These are phyloP conservation scores for Eucera pruinosa DNA, from an alignment of 2,888 invertebrate genomes.

Conservation along the genomic window DNA sequence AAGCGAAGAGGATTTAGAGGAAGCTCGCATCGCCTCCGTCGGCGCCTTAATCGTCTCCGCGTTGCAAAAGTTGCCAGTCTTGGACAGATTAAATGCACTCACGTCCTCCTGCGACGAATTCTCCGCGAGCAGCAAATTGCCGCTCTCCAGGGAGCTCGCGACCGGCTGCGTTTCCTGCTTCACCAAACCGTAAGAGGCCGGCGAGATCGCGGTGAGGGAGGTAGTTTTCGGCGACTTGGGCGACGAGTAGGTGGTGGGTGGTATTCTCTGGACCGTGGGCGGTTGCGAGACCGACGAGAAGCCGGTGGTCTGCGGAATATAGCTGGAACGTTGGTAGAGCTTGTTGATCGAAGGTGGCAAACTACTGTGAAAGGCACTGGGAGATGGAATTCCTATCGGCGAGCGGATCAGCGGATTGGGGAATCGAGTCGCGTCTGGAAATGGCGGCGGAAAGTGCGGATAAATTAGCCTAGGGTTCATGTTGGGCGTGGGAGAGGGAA, in stretches of 20 bases:
- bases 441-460: slow-evolving; percentile 78
- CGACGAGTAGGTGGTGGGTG: slow-evolving; percentile 77
- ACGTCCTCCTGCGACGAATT: slow-evolving; percentile 63
- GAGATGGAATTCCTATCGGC: slow-evolving; percentile 79
- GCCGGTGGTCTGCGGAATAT: slow-evolving; percentile 77
- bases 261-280: slow-evolving; percentile 81
- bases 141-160: slow-evolving; percentile 60
- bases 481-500: slow-evolving; percentile 82
- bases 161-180: slow-evolving; percentile 66
- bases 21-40: slow-evolving; percentile 21
- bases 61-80: slow-evolving; percentile 57
- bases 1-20: slow-evolving; percentile 14
- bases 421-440: slow-evolving; percentile 77
- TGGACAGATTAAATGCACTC: slow-evolving; percentile 76
- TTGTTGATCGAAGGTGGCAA: slow-evolving; percentile 82
- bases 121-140: slow-evolving; percentile 62
- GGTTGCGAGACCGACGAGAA: slow-evolving; percentile 74
- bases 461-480: slow-evolving; percentile 81
- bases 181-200: slow-evolving; percentile 64
- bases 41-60: slow-evolving; percentile 22
- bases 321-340: slow-evolving; percentile 80
- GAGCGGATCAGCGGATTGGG: slow-evolving; percentile 80
- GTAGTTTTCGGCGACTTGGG: slow-evolving; percentile 74
- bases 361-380: slow-evolving; percentile 83
- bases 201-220: slow-evolving; percentile 67